Conservation (phyloP, 2,797 vertebrate genomes). For the Apogon talboti region DNA sequence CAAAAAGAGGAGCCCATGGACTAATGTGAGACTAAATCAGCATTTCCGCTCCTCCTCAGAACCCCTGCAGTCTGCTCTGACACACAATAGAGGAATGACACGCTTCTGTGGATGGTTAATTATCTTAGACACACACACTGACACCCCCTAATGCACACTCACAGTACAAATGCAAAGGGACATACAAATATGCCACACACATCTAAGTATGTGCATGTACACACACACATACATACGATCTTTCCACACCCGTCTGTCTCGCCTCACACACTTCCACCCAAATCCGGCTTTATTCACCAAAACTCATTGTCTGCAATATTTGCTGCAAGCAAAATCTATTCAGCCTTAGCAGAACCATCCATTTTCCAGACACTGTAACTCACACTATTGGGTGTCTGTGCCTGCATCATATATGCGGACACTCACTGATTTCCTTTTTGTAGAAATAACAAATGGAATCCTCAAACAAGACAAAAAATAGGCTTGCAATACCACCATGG, state of each 20-base stretch:
- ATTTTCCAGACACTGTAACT: slow-evolving; percentile 45
- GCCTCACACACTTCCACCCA: slow-evolving; percentile 36
- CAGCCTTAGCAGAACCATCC: slow-evolving; percentile 36
- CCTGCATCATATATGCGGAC: neutral
- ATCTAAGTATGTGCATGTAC: neutral
- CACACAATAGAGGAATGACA: slow-evolving; percentile 81
- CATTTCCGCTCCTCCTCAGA: slow-evolving; percentile 78
- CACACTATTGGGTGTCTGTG: slow-evolving; percentile 22
- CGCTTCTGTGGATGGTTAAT: slow-evolving; percentile 78
- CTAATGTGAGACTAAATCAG: slow-evolving; percentile 79
- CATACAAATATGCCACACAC: slow-evolving; percentile 33
- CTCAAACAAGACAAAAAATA: slow-evolving; percentile 20
- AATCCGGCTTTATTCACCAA: slow-evolving; percentile 48
- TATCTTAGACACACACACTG: slow-evolving; percentile 72
- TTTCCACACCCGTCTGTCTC: slow-evolving; percentile 32
- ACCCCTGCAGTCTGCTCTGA: slow-evolving; percentile 57
- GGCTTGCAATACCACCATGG: neutral
- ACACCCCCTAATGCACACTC: slow-evolving; percentile 39
- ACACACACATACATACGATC: slow-evolving; percentile 22
- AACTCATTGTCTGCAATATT: slow-evolving; percentile 52
- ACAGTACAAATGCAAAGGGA: slow-evolving; percentile 44
- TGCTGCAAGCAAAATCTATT: slow-evolving; percentile 33
- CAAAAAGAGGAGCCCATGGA: slow-evolving; percentile 53
- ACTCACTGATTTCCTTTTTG: neutral
- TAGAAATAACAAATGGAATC: slow-evolving; percentile 17